phyloP scores from a whole-genome alignment of 1,140 invertebrate genomes.

The Hyles euphorbiae region DNA sequence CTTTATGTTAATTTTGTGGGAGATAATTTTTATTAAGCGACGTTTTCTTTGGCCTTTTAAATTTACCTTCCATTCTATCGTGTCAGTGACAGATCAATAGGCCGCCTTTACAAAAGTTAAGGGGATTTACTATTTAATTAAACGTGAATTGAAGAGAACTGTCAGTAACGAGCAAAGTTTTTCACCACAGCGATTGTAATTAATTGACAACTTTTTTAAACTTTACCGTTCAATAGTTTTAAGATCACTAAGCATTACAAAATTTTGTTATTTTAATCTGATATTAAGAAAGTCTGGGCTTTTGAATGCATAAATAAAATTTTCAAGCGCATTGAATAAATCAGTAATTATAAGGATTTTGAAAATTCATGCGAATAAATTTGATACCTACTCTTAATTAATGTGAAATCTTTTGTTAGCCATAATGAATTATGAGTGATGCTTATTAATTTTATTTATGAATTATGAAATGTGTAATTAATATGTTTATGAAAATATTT shows the following conservation, averaged over 20 bases:
- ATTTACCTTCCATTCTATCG: slow-evolving; percentile 9
- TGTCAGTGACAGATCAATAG: slow-evolving; percentile 58
- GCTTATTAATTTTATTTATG: background rate
- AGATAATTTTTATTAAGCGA: too few relatives aligned
- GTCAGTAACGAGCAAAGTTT: slow-evolving; percentile 69
- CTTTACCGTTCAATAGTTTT: slow-evolving; percentile 24
- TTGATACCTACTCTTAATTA: too few relatives aligned
- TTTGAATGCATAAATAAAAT: too few relatives aligned
- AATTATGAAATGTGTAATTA: too few relatives aligned
- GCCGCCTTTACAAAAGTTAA: slow-evolving; percentile 51
- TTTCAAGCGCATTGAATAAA: too few relatives aligned
- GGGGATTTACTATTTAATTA: slow-evolving; percentile 65
- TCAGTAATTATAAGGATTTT: too few relatives aligned
- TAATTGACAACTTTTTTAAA: slow-evolving; percentile 63
- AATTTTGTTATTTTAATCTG: background rate
- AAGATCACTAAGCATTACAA: slow-evolving; percentile 4
- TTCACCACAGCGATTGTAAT: slow-evolving; percentile 67
- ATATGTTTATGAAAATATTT: too few relatives aligned
- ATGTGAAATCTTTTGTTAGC: too few relatives aligned
- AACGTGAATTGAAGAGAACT: slow-evolving; percentile 65
- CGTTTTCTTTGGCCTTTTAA: slow-evolving; percentile 1
- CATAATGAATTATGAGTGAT: too few relatives aligned
- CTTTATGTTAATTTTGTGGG: too few relatives aligned
- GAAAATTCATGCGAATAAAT: too few relatives aligned
- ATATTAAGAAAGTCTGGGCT: background rate